Base-by-base conservation (phyloP, 64 coral and sea anemone genomes). In the Pachyseris speciosa region DNA sequence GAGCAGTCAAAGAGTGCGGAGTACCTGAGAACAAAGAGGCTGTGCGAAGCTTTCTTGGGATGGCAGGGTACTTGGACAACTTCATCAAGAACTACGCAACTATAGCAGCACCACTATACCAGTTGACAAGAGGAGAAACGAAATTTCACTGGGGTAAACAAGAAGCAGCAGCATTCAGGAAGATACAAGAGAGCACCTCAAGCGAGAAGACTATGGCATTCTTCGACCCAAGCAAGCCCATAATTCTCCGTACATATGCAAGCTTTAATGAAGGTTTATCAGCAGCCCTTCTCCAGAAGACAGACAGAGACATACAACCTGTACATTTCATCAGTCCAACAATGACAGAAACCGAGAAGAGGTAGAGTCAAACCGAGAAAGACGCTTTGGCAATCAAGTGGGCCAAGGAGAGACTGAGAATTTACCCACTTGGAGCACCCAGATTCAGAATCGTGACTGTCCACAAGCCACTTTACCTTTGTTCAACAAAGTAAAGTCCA, bases 341-440 rank as follows among this genome's bases (percentile, higher is more conserved):
- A 20, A 84, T 90, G 80, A 90, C 93, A 32, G 87, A 86, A 19
- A 86, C 93, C 0, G 87, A 90, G 87, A 86, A 94, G n/a, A 78
- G 57, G 34, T 94, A 94, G 20, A 94, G 80, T 28, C 87, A 89
- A 28, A 89, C 87, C 0, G 79, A 94, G 87, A 90, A 94, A 78
- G 80, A 94, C 26, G 87, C 87, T 1, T 26, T 94, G 38, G 80
- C 79, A 1, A 86, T 86, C 25, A 93, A 84, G n/a, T 94, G 68
- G 86, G 93, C 93, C 11, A 95, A 95, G n/a, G 87, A 95, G 17
- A 25, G 69, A 60, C 44, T 95, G 38, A 40, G 79, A 63, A 30
- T 64, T 1, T 95, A 95, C 31, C 87, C 79, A 10, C 80, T 90
- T 39, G 93, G 87, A 78, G 86, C 93, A 85, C 87, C 93, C 1